These are phyloP conservation scores for Solenodon paradoxus DNA, from an alignment of 2,113 vertebrate genomes.

Conservation along the genomic window DNA sequence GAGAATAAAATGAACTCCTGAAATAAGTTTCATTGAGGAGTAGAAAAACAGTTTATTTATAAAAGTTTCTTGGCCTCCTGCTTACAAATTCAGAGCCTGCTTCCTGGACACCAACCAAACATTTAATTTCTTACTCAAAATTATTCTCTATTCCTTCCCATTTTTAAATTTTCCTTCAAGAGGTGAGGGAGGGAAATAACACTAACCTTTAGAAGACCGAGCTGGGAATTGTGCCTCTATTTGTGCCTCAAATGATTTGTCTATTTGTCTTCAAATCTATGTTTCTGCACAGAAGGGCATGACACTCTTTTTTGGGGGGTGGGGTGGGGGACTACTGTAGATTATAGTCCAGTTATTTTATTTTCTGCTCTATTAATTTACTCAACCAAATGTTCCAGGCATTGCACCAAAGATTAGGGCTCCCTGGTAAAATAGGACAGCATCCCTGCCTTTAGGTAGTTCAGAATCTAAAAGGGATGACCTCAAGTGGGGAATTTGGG, in stretches of 20 bases:
- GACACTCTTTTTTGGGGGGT: background rate
- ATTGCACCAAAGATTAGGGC: background rate
- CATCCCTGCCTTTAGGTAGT: background rate
- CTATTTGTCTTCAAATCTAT: background rate
- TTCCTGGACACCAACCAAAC: background rate
- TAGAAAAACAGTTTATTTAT: background rate
- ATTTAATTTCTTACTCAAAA: background rate
- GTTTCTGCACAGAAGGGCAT: background rate
- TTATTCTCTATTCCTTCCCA: background rate
- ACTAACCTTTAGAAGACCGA: background rate
- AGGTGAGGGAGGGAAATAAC: background rate
- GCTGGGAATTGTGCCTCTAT: background rate
- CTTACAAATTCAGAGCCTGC: background rate
- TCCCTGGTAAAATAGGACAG: background rate
- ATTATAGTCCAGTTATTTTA: background rate
- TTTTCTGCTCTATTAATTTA: background rate
- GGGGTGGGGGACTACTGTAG: background rate
- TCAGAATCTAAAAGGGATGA: background rate
- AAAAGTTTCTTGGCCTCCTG: background rate
- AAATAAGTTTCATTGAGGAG: background rate
- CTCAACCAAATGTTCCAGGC: background rate
- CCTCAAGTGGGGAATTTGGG: background rate
- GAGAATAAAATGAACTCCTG: background rate
- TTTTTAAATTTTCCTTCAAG: background rate
- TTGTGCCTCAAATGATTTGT: background rate